A percentile compares a stretch with the other conserved stretches of the same genome.
These are phyloP conservation scores for Leucoraja ocellata DNA, from an alignment of 2,797 vertebrate genomes.

Conservation along the genomic window DNA sequence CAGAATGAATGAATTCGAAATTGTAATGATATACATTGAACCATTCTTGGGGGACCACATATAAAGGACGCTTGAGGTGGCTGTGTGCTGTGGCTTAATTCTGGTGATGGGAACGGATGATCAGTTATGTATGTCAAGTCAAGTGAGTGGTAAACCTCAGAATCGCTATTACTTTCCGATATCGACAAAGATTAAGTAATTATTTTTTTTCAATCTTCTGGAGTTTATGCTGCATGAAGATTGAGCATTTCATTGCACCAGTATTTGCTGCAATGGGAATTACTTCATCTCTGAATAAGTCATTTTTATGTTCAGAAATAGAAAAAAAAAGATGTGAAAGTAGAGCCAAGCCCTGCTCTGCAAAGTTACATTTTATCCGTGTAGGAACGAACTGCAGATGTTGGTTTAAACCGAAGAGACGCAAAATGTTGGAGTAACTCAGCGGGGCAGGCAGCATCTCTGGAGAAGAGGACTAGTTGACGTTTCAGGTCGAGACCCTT, in stretches of 20 bases:
- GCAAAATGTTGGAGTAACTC: too few relatives aligned
- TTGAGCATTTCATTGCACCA: slow-evolving; percentile 3
- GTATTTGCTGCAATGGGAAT: not conserved
- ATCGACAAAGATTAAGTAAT: not conserved
- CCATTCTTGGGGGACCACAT: not conserved
- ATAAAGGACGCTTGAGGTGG: not conserved
- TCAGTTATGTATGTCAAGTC: not conserved
- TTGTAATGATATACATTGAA: not conserved
- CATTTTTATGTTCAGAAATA: not conserved
- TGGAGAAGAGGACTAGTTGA: too few relatives aligned
- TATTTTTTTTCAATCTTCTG: not conserved
- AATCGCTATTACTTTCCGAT: not conserved
- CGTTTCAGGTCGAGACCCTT: too few relatives aligned
- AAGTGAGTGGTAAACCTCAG: not conserved
- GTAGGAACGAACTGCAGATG: too few relatives aligned
- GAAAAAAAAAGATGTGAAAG: not conserved
- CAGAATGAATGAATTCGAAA: not conserved
- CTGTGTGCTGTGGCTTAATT: not conserved
- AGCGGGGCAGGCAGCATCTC: too few relatives aligned
- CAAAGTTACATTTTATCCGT: too few relatives aligned
- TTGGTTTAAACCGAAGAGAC: too few relatives aligned
- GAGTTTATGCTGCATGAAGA: not conserved
- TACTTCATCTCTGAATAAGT: slow-evolving; percentile 1
- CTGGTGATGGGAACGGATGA: not conserved
- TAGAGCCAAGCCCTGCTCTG: not conserved